Conservation (phyloP, 1,140 invertebrate genomes). For the Camponotus floridanus region DNA sequence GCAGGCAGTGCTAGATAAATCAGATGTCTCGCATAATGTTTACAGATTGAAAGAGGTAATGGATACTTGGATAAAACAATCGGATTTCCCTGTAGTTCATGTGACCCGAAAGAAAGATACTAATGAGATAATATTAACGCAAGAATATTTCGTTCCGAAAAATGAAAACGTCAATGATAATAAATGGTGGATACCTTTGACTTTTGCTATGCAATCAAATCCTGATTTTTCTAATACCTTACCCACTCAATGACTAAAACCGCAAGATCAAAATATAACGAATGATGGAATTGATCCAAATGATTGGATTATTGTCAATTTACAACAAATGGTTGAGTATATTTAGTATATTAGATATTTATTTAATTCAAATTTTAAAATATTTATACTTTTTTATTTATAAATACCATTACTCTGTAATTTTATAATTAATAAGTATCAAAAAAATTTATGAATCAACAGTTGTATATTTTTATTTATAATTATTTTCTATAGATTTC, state of each 20-base stretch:
- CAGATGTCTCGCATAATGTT: constrained; percentile 75
- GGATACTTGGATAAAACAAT: constrained; percentile 90
- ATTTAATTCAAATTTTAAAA: constrained; percentile 4
- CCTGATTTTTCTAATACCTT: constrained; percentile 82
- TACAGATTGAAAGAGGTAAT: constrained; percentile 86
- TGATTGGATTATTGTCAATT: constrained; percentile 87
- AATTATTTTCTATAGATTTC: no score
- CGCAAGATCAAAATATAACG: constrained; percentile 73
- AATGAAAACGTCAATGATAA: not conserved
- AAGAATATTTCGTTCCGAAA: constrained; percentile 80
- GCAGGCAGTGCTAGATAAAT: constrained; percentile 86
- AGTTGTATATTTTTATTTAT: no score
- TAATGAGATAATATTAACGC: constrained; percentile 82
- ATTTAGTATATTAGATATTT: constrained; percentile 55
- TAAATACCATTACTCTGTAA: not conserved
- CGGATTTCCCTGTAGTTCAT: constrained; percentile 89
- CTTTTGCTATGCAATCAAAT: constrained; percentile 81
- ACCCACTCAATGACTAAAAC: constrained; percentile 82
- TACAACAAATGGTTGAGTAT: constrained; percentile 84
- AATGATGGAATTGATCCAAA: constrained; percentile 80
- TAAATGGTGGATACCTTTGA: constrained; percentile 85
- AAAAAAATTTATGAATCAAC: not conserved
- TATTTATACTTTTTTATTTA: not conserved
- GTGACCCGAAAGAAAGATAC: constrained; percentile 85
- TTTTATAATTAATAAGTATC: not conserved